Base-by-base conservation (phyloP, 2,113 vertebrate species). In the Madoqua kirkii region DNA sequence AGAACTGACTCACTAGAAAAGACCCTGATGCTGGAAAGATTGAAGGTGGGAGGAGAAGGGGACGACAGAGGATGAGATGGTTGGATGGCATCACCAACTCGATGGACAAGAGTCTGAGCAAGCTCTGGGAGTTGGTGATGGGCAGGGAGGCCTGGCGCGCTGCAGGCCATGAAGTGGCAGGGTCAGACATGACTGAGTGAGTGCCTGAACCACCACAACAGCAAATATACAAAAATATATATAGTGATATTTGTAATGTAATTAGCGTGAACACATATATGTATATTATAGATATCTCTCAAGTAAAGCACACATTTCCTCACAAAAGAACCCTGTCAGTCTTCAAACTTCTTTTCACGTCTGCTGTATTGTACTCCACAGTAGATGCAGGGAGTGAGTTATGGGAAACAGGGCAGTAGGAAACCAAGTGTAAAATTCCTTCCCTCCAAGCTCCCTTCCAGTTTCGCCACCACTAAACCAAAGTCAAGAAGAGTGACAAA, bases 341-440 rank as follows among this genome's bases (percentile, higher is more conserved):
- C 62, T 89, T 60, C n/a, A 48, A 43, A 52, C 62, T 4, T 7
- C 31, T 23, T 85, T 48, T 78, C 15, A 23, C 17, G 33, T 78
- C 29, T 4, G 1, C 21, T 64, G 2, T 54, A 1, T 29, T 74
- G 23, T 27, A 40, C 50, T 3, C 64, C 3, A 40, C 0, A 25
- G 11, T 45, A 33, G 9, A 15, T 5, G 4, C 23, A 43, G 23
- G 7, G 36, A 79, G 9, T 29, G 25, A 0, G 6, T 54, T 84
- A 62, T 62, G 15, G 4, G 74, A 91, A 94, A 40, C 12, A 52
- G 9, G 14, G 1, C 23, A 14, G 8, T 12, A 52, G 52, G 13
- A 48, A 93, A 54, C 45, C 19, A 83, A 89, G 95, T 6, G 0
- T 19, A 84, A 86, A 79, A 19, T 17, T 67, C 31, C 8, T 89